Evolutionary conservation across 30 jellyfish, hydroid and myxozoan genomes (phyloP).

Genomic region (Chironex yamaguchii): DNA sequence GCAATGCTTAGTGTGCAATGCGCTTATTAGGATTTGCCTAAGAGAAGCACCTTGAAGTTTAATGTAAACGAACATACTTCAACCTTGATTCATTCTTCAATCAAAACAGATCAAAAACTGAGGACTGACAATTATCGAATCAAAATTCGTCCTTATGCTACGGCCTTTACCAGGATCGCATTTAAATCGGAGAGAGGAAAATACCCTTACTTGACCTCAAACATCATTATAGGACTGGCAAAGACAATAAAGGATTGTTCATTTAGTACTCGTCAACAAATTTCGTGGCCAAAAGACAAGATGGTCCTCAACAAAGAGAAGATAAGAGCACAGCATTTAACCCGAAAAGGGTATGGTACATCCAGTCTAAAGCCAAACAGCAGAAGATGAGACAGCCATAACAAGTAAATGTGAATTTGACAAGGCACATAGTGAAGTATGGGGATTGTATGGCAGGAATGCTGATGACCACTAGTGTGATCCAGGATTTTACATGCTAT

Average conservation of each 20-base stretch:
- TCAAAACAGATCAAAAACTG: slow-evolving; percentile 10
- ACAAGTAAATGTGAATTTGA: slow-evolving; percentile 49
- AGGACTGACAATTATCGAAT: slow-evolving; percentile 13
- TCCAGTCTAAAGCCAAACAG: slow-evolving; percentile 26
- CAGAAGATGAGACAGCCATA: slow-evolving; percentile 54
- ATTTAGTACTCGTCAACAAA: slow-evolving; percentile 29
- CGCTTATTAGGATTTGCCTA: slow-evolving; percentile 21
- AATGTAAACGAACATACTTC: slow-evolving; percentile 39
- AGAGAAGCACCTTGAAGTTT: slow-evolving; percentile 29
- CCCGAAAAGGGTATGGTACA: neutral
- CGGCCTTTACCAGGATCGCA: slow-evolving; percentile 31
- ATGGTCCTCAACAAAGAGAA: neutral
- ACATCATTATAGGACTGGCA: slow-evolving; percentile 6
- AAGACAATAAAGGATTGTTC: slow-evolving; percentile 3
- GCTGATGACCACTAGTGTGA: slow-evolving; percentile 16
- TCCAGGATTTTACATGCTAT: slow-evolving; percentile 31
- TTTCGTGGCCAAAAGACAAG: neutral
- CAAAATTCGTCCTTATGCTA: slow-evolving; percentile 9
- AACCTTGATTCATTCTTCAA: slow-evolving; percentile 22
- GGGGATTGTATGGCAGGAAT: slow-evolving; percentile 53
- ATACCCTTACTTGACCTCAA: neutral
- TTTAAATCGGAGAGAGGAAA: slow-evolving; percentile 5
- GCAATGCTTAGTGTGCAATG: slow-evolving; percentile 27
- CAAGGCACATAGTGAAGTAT: slow-evolving; percentile 6
- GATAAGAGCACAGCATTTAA: slow-evolving; percentile 37